These are phyloP conservation scores for Tichodroma muraria DNA, from an alignment of 2,113 vertebrate genomes.

Conservation along the genomic window DNA sequence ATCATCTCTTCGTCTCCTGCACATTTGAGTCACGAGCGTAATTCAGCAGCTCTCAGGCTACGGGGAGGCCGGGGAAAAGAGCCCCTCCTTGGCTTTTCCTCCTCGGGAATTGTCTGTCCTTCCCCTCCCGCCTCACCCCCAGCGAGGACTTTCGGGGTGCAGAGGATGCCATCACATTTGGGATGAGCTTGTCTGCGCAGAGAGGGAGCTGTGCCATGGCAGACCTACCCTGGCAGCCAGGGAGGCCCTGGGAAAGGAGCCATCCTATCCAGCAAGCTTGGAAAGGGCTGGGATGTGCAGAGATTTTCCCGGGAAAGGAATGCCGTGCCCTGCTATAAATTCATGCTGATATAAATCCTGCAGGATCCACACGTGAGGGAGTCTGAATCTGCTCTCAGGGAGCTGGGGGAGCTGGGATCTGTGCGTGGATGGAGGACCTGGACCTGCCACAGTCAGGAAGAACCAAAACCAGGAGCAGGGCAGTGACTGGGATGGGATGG, in stretches of 20 bases:
- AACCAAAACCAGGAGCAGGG: background rate
- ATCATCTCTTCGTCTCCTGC: background rate
- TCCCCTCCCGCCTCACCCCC: accelerated
- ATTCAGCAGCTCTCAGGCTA: background rate
- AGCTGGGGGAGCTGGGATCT: background rate
- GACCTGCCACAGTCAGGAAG: accelerated
- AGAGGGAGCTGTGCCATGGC: background rate
- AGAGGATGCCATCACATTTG: background rate
- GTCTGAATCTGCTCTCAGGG: background rate
- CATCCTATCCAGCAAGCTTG: background rate
- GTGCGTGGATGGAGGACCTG: background rate
- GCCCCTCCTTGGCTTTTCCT: background rate
- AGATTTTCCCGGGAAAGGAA: background rate
- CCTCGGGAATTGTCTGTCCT: background rate
- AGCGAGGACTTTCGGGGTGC: background rate
- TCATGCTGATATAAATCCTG: background rate
- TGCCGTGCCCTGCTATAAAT: background rate
- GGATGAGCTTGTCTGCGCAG: background rate
- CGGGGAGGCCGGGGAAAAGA: background rate
- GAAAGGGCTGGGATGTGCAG: background rate
- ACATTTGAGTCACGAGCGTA: background rate
- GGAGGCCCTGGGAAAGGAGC: background rate
- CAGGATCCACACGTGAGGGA: background rate
- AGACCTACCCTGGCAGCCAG: background rate
- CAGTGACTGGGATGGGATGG: background rate